Conservation (phyloP, 2,797 vertebrate species). For the Glossophaga mutica region DNA sequence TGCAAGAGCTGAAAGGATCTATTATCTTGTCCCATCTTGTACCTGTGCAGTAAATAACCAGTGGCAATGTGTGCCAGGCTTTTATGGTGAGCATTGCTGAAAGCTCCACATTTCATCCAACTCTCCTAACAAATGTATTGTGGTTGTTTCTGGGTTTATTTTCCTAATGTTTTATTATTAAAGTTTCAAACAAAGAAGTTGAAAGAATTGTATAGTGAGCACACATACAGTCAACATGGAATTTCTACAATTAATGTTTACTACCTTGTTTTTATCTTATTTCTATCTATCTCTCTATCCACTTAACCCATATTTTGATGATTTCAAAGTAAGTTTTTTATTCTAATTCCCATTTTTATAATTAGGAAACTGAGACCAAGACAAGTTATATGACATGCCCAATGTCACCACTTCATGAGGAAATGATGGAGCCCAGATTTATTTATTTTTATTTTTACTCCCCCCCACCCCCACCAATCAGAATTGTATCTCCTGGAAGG, state of each 20-base stretch:
- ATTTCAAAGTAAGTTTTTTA: background rate
- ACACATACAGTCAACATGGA: background rate
- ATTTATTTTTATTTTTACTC: background rate
- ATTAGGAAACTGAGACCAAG: background rate
- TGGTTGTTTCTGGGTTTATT: background rate
- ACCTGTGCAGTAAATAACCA: background rate
- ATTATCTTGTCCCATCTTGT: background rate
- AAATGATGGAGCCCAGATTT: background rate
- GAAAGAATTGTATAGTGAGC: background rate
- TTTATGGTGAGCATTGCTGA: background rate
- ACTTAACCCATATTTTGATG: background rate
- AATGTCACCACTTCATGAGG: background rate
- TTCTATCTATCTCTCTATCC: background rate
- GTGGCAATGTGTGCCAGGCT: too few relatives aligned
- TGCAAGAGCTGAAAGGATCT: background rate
- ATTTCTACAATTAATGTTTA: background rate
- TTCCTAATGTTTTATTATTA: background rate
- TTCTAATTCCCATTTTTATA: constrained; percentile 6
- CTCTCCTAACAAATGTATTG: background rate
- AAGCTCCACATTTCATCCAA: background rate
- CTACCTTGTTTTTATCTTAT: constrained; percentile 1
- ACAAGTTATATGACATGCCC: background rate
- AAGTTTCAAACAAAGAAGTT: background rate
- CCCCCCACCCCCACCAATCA: too few relatives aligned
- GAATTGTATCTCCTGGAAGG: background rate